Evolutionary conservation across 1,140 invertebrate genomes (phyloP), one percentile per base, ranked within the genome.

Genomic region (Stegodyphus dumicola): DNA sequence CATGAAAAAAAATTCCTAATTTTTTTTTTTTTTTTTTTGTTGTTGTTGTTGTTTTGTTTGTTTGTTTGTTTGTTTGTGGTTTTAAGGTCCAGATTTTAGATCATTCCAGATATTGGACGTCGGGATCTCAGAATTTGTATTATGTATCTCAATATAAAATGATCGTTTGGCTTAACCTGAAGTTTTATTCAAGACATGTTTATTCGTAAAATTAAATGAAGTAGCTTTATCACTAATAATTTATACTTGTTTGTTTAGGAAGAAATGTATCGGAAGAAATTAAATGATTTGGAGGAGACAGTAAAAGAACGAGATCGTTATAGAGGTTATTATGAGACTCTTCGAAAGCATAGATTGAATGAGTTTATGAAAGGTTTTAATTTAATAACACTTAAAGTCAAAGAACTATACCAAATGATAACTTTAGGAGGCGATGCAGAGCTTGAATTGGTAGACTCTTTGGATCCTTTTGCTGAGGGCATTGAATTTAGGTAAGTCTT

Each of bases 331-430:
- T 94, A 94, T 87, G 96, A 98, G 71, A 90, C 94, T 89, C 90
- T 95, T 89, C 89, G 94, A 65, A 92, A 95, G 83, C 91, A 92
- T 67, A 91, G 95, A 56, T 90, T 93, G 7, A 92, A 94, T 18
- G 98, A 99, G 90, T 99, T 99, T 90, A 94, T 97, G 90, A 91
- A 92, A 18, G 97, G 97, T 4, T 99, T 98, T 89, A 93, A 92
- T 73, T 93, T 96, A 17, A 99, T 99, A 84, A 96, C 95, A 0
- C 91, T 92, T 1, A 98, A 98, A 90, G 90, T 99, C 0, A 98
- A 98, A 88, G 96, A 98, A 91, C 96, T 98, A 94, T 99, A 98
- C 89, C 95, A 98, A 91, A 99, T 99, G 96, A 98, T 99, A 17
- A 99, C 98, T 0, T 91, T 99, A 0, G 98, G 93, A n/a, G 99